A percentile compares a stretch with the other conserved stretches of the same genome.
phyloP scores from a whole-genome alignment of 2,888 invertebrate genomes.

The Sesia apiformis region DNA sequence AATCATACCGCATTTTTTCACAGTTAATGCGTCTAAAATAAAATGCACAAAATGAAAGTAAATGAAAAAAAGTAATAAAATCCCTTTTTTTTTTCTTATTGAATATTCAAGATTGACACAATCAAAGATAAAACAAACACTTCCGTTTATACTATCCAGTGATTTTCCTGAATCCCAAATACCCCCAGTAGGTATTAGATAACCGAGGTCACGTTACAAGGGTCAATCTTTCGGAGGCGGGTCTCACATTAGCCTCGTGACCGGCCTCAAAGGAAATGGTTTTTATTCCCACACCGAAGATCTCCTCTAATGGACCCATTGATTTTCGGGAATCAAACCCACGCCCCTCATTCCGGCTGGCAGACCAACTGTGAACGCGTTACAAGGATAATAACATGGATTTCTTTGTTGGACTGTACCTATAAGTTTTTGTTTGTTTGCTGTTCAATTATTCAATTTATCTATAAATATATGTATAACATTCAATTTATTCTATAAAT shows the following conservation, averaged over 20 bases:
- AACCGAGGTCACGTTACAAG: slow-evolving; percentile 42
- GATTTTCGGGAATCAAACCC: slow-evolving; percentile 48
- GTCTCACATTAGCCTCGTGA: slow-evolving; percentile 51
- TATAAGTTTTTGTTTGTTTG: no score
- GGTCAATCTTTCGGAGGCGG: slow-evolving; percentile 52
- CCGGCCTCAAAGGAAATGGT: slow-evolving; percentile 51
- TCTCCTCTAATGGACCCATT: slow-evolving; percentile 57
- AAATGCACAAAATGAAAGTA: no score
- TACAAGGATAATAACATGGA: neutral
- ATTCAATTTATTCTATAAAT: no score
- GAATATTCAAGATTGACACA: no score
- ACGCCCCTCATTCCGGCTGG: slow-evolving; percentile 25
- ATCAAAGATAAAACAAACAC: no score
- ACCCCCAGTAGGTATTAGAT: slow-evolving; percentile 6
- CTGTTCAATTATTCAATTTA: no score
- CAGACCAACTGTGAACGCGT: slow-evolving; percentile 19
- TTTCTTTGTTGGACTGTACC: no score
- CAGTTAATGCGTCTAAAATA: no score
- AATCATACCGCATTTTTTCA: no score
- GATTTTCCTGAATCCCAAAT: neutral
- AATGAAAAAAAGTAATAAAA: no score
- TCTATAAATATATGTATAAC: no score
- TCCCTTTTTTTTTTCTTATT: no score
- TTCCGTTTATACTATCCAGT: neutral
- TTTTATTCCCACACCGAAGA: slow-evolving; percentile 22